These are phyloP conservation scores for Romanogobio albipinnatus DNA, from an alignment of 2,113 vertebrate species.

Conservation along the genomic window DNA sequence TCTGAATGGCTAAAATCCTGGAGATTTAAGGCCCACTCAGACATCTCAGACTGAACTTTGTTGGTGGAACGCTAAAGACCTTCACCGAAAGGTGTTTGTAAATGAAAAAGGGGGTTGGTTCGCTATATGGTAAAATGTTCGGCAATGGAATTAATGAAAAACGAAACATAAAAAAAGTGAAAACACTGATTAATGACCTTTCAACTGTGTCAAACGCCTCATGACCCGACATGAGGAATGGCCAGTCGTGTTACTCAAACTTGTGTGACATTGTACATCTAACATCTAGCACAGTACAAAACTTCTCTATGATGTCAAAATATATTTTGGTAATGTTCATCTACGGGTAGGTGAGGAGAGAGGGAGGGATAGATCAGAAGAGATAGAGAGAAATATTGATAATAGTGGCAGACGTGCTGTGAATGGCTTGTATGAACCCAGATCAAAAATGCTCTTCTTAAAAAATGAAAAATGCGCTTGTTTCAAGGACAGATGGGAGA, in stretches of 20 bases:
- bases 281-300: constrained; percentile 18
- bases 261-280: constrained; percentile 28
- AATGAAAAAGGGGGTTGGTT: not conserved
- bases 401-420: not conserved
- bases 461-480: constrained; percentile 20
- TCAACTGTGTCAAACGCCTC: constrained; percentile 8
- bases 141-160: constrained; percentile 29
- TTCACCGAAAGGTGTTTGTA: constrained; percentile 13
- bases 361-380: not conserved
- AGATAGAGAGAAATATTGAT: constrained; percentile 1
- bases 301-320: constrained; percentile 34
- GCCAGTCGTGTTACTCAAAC: constrained; percentile 1
- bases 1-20: not conserved
- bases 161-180: constrained; percentile 1
- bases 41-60: constrained; percentile 1
- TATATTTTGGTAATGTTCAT: constrained; percentile 41
- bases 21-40: not conserved
- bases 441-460: constrained; percentile 11
- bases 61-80: not conserved
- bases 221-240: constrained; percentile 8
- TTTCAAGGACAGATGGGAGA: constrained; percentile 11
- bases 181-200: constrained; percentile 31
- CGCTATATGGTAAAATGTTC: constrained; percentile 1
- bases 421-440: constrained; percentile 1
- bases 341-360: not conserved